Percentiles rank a stretch among this genome's conserved stretches.
Evolutionary conservation across 2,888 invertebrate species (phyloP).

Genomic region (Drosophila villosipedis): DNA sequence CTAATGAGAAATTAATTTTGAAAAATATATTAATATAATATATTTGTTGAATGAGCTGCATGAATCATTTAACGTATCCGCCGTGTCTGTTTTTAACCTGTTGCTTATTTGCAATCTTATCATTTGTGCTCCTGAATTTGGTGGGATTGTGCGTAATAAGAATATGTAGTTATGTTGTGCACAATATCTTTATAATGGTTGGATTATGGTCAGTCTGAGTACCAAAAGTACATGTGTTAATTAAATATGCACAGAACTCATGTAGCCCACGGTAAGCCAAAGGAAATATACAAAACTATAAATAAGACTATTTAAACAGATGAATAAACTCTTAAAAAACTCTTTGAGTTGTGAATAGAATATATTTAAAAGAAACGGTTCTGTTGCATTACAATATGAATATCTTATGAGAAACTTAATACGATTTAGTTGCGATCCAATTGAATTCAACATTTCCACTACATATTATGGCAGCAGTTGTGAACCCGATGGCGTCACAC

Average conservation of each 20-base stretch:
- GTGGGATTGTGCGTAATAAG: not conserved
- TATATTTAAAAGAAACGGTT: not conserved
- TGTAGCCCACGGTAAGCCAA: not conserved
- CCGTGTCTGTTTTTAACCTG: not conserved
- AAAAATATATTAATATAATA: not conserved
- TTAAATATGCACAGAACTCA: conserved; percentile 2
- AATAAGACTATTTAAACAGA: not conserved
- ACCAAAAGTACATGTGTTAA: not conserved
- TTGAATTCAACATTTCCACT: not conserved
- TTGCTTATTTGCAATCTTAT: not conserved
- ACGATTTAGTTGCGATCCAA: not conserved
- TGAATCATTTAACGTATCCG: not conserved
- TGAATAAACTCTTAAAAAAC: not conserved
- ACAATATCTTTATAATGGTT: not conserved
- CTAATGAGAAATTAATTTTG: not conserved
- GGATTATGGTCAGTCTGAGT: not conserved
- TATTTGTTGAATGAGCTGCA: not conserved
- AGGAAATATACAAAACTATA: not conserved
- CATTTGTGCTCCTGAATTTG: not conserved
- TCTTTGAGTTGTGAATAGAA: not conserved
- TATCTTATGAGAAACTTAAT: not conserved
- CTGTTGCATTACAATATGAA: not conserved
- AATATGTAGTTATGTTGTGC: not conserved
- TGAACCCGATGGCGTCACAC: conserved; percentile 31
- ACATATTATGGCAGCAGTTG: not conserved